Evolutionary conservation across 1,140 invertebrate species (phyloP).

Genomic region (Sarcophaga peregrina): DNA sequence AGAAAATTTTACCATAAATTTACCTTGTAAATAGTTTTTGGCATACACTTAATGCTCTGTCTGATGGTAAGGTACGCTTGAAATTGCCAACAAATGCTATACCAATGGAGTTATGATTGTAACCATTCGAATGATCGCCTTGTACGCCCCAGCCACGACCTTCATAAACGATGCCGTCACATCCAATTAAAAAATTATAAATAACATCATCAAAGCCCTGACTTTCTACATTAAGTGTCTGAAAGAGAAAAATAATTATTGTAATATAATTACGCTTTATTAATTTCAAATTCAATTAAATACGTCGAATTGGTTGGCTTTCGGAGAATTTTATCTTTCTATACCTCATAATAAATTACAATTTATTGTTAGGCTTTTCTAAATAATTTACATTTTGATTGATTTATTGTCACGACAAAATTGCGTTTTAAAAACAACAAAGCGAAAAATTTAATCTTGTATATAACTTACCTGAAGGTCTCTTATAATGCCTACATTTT

Average conservation of each 20-base stretch:
- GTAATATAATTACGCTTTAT: background rate
- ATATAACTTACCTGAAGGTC: conserved; percentile 63
- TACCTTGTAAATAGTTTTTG: conserved; percentile 60
- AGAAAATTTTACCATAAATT: conserved; percentile 3
- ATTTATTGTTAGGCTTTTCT: no score
- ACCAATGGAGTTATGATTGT: conserved; percentile 74
- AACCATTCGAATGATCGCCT: conserved; percentile 75
- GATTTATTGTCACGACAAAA: no score
- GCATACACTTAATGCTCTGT: conserved; percentile 58
- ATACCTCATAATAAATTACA: no score
- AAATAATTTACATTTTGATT: no score
- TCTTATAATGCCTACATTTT: conserved; percentile 65
- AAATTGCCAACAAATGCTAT: conserved; percentile 75
- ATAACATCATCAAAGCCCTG: conserved; percentile 71
- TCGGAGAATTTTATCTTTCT: no score
- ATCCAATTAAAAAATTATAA: conserved; percentile 75
- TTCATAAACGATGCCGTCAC: conserved; percentile 74
- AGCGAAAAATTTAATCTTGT: background rate
- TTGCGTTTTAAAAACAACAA: no score
- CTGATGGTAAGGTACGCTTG: conserved; percentile 63
- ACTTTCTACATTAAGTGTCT: conserved; percentile 70
- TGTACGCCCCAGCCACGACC: conserved; percentile 75
- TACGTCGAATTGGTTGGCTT: background rate
- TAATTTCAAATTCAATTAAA: background rate
- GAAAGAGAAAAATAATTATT: background rate